phyloP scores from a whole-genome alignment of 1,140 invertebrate species.

The Brachionus rubens region DNA sequence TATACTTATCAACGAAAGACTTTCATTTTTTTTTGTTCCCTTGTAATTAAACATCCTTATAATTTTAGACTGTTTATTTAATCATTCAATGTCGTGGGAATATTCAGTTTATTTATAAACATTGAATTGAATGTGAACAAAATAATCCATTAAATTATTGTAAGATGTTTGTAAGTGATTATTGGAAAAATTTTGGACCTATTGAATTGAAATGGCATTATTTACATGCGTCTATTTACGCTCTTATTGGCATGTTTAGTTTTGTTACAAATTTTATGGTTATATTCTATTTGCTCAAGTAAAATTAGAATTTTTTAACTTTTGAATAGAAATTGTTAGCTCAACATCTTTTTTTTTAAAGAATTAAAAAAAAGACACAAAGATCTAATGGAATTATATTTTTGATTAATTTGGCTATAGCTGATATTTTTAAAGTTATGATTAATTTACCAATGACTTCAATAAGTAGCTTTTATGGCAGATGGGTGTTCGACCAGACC shows the following conservation, averaged over 20 bases:
- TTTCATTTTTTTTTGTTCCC: too few species aligned
- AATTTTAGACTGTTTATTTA: too few species aligned
- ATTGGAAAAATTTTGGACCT: constrained; percentile 27
- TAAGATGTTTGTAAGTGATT: constrained; percentile 38
- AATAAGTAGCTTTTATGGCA: constrained; percentile 27
- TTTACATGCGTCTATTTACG: constrained; percentile 15
- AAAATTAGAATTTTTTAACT: background rate
- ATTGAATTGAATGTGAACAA: too few species aligned
- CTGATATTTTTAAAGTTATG: constrained; percentile 33
- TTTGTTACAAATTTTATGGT: constrained; percentile 31
- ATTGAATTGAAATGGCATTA: constrained; percentile 41
- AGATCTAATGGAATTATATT: constrained; percentile 13
- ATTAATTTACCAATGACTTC: constrained; percentile 41
- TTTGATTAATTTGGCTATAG: constrained; percentile 36
- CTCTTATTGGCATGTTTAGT: background rate
- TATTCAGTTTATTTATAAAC: too few species aligned
- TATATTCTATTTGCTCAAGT: constrained; percentile 18
- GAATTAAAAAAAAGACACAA: background rate
- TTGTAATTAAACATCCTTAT: too few species aligned
- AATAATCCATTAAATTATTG: too few species aligned
- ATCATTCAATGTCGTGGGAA: too few species aligned
- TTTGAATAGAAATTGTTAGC: background rate
- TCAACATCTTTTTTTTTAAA: background rate
- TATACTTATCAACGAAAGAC: too few species aligned
- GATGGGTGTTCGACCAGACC: constrained; percentile 35